phyloP scores from a whole-genome alignment of 2,797 vertebrate species.

The Hippopotamyrus pictus region DNA sequence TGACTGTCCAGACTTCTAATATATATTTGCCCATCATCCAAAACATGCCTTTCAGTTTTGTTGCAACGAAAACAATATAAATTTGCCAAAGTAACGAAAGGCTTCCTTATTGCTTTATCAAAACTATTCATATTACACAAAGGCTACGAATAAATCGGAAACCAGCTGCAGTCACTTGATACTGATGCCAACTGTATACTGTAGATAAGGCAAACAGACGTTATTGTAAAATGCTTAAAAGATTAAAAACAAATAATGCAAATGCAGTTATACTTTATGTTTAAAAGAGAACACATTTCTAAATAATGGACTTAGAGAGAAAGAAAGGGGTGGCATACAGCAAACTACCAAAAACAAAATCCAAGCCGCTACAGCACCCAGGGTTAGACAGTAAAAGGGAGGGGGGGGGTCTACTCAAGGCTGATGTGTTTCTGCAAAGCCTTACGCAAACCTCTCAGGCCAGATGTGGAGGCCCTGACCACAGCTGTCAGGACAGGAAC shows the following conservation, averaged over 20 bases:
- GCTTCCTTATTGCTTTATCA: not conserved
- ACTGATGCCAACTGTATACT: not conserved
- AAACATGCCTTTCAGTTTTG: not conserved
- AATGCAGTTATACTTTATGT: not conserved
- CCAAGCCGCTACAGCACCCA: not conserved
- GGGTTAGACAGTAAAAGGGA: not conserved
- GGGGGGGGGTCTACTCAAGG: not conserved
- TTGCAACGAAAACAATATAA: not conserved
- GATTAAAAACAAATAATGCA: not conserved
- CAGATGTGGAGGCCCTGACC: not conserved
- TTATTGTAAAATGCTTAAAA: not conserved
- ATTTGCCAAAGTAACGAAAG: not conserved
- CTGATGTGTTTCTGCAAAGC: not conserved
- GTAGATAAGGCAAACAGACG: not conserved
- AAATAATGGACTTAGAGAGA: not conserved
- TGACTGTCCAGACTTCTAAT: not conserved
- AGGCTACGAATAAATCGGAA: constrained; percentile 20
- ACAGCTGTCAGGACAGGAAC: not conserved
- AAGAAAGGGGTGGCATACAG: not conserved
- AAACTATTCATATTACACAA: not conserved
- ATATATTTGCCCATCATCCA: not conserved
- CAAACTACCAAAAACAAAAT: not conserved
- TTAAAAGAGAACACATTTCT: not conserved
- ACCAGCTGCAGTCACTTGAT: not conserved
- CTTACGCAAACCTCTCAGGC: not conserved